Evolutionary conservation across 2,797 vertebrate species (phyloP).

Genomic region (Limnodromus scolopaceus): DNA sequence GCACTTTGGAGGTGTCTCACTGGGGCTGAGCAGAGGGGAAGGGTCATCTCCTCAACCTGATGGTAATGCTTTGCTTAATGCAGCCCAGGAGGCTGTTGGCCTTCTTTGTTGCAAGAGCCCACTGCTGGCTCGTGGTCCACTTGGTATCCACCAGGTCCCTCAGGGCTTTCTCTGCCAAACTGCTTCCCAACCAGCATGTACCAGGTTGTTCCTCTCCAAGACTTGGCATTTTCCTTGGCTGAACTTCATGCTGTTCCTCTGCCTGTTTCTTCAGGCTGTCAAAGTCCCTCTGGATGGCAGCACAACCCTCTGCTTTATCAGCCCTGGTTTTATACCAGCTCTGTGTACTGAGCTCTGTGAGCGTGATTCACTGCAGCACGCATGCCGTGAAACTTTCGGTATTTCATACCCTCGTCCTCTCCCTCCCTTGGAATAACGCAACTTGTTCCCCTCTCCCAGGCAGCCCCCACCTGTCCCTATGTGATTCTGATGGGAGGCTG

Average conservation of each 20-base stretch:
- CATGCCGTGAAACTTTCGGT: not conserved
- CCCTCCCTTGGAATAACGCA: not conserved
- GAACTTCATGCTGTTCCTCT: not conserved
- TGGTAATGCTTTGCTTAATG: not conserved
- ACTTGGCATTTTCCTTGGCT: not conserved
- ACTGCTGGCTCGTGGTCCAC: not conserved
- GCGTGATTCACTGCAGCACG: fast-evolving
- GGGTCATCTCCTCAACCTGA: fast-evolving
- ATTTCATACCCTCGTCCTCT: fast-evolving
- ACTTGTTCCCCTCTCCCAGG: not conserved
- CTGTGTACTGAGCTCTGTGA: fast-evolving
- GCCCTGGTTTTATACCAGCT: not conserved
- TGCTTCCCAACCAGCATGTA: fast-evolving
- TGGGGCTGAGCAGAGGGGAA: not conserved
- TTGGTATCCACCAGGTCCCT: not conserved
- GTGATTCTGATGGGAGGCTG: not conserved
- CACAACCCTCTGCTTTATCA: conserved; percentile 29
- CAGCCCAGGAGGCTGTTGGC: not conserved
- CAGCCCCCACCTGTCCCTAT: not conserved
- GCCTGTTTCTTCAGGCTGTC: not conserved
- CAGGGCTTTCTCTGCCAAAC: not conserved
- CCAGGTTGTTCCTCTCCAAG: not conserved
- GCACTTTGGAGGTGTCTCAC: not conserved
- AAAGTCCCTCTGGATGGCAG: conserved; percentile 57
- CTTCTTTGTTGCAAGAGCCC: not conserved